Evolutionary conservation across 1,140 invertebrate species (phyloP).

Genomic region (Drosophila melanogaster): Release_6_plus_ISO1_MT NC_004354.4:17449001-17449500

Average conservation of each 20-base stretch:
- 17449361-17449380: slow-evolving; percentile 32
- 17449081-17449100: slow-evolving; percentile 74
- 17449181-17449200: slow-evolving; percentile 29
- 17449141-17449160: slow-evolving; percentile 16
- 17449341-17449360: slow-evolving; percentile 47
- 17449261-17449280: slow-evolving; percentile 5
- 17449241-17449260: neutral
- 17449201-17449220: slow-evolving; percentile 30
- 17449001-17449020: slow-evolving; percentile 42
- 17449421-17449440: slow-evolving; percentile 1
- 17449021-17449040: slow-evolving; percentile 51
- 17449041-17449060: slow-evolving; percentile 74
- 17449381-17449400: slow-evolving; percentile 36
- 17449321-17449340: slow-evolving; percentile 45
- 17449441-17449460: neutral
- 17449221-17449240: slow-evolving; percentile 6
- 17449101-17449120: slow-evolving; percentile 60
- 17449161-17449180: slow-evolving; percentile 12
- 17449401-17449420: slow-evolving; percentile 15
- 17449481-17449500: neutral
- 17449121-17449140: slow-evolving; percentile 30
- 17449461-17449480: neutral
- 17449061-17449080: slow-evolving; percentile 70
- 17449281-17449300: neutral
- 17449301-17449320: slow-evolving; percentile 23